Conservation (phyloP, 2,888 invertebrate species). For the Andrena dorsata region DNA sequence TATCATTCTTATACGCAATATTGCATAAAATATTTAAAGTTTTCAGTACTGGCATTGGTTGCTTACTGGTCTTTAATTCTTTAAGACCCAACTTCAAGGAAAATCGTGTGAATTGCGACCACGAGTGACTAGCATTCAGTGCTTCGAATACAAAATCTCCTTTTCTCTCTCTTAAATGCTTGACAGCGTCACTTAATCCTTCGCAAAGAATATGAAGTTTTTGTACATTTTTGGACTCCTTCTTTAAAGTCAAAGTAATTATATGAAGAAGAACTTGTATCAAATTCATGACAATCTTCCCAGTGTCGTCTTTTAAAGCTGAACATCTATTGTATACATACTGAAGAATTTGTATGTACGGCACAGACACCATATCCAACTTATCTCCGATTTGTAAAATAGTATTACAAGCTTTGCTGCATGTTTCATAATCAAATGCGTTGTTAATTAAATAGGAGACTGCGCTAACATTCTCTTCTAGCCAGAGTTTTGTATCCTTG, state of each 20-base stretch:
- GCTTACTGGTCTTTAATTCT: constrained; percentile 80
- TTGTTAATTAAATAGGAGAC: constrained; percentile 87
- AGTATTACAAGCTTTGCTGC: constrained; percentile 71
- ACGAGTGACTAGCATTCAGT: constrained; percentile 77
- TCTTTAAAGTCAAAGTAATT: constrained; percentile 78
- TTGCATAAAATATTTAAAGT: constrained; percentile 87
- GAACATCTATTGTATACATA: constrained; percentile 74
- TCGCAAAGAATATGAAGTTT: constrained; percentile 77
- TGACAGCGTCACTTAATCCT: constrained; percentile 66
- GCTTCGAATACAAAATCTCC: constrained; percentile 71
- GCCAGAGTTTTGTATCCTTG: constrained; percentile 70
- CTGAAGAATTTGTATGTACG: constrained; percentile 76
- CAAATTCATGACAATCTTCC: constrained; percentile 71
- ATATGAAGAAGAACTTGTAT: constrained; percentile 78
- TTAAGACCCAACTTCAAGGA: constrained; percentile 89
- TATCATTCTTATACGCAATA: constrained; percentile 86
- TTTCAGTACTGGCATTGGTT: constrained; percentile 86
- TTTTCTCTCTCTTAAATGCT: constrained; percentile 63
- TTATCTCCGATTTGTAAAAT: constrained; percentile 80
- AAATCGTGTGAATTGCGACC: constrained; percentile 84
- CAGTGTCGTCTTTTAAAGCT: constrained; percentile 50
- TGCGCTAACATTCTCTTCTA: constrained; percentile 86
- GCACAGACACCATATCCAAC: constrained; percentile 74
- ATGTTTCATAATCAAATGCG: constrained; percentile 69
- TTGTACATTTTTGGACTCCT: constrained; percentile 75